These are phyloP conservation scores for Paradoxurus hermaphroditus DNA, from an alignment of 2,113 vertebrate species.

Conservation along the genomic window DNA sequence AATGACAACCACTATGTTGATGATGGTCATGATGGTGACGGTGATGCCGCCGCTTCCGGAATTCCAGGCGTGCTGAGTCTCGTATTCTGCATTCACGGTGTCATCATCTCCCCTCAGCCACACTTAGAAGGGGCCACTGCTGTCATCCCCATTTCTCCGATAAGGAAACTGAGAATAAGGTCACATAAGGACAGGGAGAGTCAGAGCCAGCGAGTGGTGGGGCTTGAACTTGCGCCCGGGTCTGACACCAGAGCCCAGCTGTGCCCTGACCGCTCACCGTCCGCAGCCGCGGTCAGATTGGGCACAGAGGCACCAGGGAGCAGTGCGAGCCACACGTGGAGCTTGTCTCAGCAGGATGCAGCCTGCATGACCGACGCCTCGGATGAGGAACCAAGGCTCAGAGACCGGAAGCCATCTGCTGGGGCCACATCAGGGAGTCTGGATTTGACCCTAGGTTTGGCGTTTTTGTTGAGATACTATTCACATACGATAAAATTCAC, in stretches of 20 bases:
- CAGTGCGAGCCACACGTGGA: not conserved
- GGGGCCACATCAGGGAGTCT: not conserved
- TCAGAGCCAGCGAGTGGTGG: not conserved
- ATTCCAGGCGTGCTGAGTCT: not conserved
- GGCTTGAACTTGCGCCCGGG: not conserved
- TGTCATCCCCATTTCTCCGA: not conserved
- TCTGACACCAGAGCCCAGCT: not conserved
- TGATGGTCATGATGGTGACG: accelerated
- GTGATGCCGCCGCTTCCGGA: not conserved
- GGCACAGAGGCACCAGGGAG: not conserved
- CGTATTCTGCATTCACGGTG: not conserved
- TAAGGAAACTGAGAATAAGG: not conserved
- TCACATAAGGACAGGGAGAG: not conserved
- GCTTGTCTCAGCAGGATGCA: not conserved
- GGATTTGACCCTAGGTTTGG: not conserved
- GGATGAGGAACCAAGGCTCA: not conserved
- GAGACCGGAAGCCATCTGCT: not conserved
- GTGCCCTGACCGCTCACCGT: not conserved
- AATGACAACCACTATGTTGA: accelerated
- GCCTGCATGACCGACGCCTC: not conserved
- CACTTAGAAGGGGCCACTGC: not conserved
- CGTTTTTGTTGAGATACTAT: not conserved
- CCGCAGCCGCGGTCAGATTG: not conserved
- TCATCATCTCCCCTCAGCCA: not conserved
- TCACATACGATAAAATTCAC: not conserved